These are phyloP conservation scores for Drosophila multiciliata DNA, from an alignment of 2,888 invertebrate species.

Conservation along the genomic window DNA sequence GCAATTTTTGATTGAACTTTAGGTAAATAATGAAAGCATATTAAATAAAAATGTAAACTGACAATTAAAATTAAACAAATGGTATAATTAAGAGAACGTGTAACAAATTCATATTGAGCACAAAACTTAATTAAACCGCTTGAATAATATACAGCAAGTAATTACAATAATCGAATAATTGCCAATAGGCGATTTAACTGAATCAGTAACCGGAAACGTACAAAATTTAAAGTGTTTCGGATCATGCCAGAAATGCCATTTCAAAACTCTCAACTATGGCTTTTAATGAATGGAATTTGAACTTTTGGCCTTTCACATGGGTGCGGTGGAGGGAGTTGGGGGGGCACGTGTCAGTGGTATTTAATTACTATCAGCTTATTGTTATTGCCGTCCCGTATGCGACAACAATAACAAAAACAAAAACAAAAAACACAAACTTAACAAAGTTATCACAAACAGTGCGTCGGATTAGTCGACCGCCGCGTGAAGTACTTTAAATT, in stretches of 20 bases:
- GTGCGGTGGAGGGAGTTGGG: neutral
- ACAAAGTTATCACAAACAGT: slow-evolving; percentile 72
- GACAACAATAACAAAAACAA: slow-evolving; percentile 43
- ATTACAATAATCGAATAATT: neutral
- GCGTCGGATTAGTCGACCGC: slow-evolving; percentile 67
- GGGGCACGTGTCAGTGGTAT: slow-evolving; percentile 64
- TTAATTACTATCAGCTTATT: slow-evolving; percentile 75
- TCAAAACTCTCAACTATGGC: neutral
- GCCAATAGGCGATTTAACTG: neutral
- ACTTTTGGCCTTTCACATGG: slow-evolving; percentile 7
- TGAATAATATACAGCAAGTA: neutral
- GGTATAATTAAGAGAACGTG: neutral
- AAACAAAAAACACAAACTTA: slow-evolving; percentile 44
- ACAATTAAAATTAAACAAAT: neutral
- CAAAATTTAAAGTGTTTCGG: neutral
- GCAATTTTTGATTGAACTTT: neutral
- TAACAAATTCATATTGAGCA: neutral
- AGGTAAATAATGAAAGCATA: neutral
- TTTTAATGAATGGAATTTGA: neutral
- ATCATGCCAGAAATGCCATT: neutral
- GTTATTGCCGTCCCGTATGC: slow-evolving; percentile 65
- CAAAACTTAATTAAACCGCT: neutral
- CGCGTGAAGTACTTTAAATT: slow-evolving; percentile 79
- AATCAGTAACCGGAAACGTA: neutral
- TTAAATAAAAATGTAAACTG: neutral